These are phyloP conservation scores for Papilio glaucus DNA, from an alignment of 1,140 invertebrate genomes.

Conservation along the genomic window DNA sequence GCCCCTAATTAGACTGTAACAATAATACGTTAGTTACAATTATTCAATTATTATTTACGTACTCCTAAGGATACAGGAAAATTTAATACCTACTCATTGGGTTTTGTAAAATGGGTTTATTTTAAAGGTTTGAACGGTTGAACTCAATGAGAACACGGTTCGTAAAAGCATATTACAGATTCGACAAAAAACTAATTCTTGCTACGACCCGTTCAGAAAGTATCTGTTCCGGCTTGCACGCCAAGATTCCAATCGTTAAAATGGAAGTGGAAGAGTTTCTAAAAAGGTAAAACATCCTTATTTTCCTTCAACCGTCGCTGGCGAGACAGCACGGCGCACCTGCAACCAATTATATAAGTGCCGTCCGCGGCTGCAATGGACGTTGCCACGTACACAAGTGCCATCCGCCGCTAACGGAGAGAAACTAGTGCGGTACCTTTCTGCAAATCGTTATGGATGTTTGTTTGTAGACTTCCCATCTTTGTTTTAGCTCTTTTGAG, in stretches of 20 bases:
- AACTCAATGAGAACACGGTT: neutral
- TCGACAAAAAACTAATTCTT: conserved; percentile 28
- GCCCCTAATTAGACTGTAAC: conserved; percentile 25
- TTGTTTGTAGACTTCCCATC: conserved; percentile 1
- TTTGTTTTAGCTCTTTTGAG: neutral
- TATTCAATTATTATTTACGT: conserved; percentile 11
- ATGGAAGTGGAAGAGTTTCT: conserved; percentile 5
- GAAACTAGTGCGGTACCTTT: conserved; percentile 54
- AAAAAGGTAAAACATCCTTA: conserved; percentile 42
- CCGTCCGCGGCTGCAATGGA: conserved; percentile 35
- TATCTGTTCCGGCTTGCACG: conserved; percentile 1
- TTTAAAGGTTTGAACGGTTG: too few relatives aligned
- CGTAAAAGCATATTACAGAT: neutral
- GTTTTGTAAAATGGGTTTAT: neutral
- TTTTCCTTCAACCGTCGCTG: conserved; percentile 53
- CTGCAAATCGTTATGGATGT: neutral
- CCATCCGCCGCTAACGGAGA: conserved; percentile 55
- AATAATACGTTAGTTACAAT: conserved; percentile 9
- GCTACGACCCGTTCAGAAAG: conserved; percentile 26
- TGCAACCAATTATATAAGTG: conserved; percentile 61
- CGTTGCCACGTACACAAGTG: conserved; percentile 53
- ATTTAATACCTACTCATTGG: neutral
- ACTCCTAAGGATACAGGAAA: neutral
- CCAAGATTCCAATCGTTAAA: conserved; percentile 29
- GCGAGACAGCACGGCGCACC: conserved; percentile 51